phyloP scores from a whole-genome alignment of 2,797 vertebrate genomes.

The Kryptopterus vitreolus region DNA sequence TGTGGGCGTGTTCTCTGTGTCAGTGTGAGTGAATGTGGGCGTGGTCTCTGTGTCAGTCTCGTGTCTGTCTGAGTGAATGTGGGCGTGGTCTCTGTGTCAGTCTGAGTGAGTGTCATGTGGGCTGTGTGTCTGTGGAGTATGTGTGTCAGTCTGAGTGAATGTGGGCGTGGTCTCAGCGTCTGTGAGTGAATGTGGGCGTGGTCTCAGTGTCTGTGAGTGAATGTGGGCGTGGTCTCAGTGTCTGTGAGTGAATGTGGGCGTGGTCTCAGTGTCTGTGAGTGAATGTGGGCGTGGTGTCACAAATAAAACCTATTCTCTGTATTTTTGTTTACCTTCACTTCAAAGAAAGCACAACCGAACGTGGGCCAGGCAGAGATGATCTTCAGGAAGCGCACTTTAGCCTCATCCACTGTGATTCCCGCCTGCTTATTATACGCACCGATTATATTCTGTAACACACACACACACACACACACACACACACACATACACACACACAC shows the following conservation, averaged over 20 bases:
- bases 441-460: slow-evolving; percentile 77
- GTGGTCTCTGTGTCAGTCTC: too few species aligned
- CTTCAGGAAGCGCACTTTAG: slow-evolving; percentile 86
- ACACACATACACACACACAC: slow-evolving; percentile 4
- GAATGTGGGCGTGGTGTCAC: too few species aligned
- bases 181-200: not conserved
- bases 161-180: too few species aligned
- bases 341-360: slow-evolving; percentile 91
- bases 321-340: slow-evolving; percentile 83
- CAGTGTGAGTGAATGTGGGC: too few species aligned
- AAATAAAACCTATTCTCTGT: not conserved
- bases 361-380: slow-evolving; percentile 83
- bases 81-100: too few species aligned
- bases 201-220: not conserved
- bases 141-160: too few species aligned
- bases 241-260: not conserved
- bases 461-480: slow-evolving; percentile 3
- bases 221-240: not conserved
- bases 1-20: too few species aligned
- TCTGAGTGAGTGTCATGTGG: too few species aligned
- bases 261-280: too few species aligned
- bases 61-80: too few species aligned
- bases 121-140: too few species aligned
- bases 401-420: slow-evolving; percentile 82
- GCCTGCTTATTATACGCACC: slow-evolving; percentile 79